Evolutionary conservation across 2,113 vertebrate genomes (phyloP).

Genomic region (Brienomyrus brachyistius): DNA sequence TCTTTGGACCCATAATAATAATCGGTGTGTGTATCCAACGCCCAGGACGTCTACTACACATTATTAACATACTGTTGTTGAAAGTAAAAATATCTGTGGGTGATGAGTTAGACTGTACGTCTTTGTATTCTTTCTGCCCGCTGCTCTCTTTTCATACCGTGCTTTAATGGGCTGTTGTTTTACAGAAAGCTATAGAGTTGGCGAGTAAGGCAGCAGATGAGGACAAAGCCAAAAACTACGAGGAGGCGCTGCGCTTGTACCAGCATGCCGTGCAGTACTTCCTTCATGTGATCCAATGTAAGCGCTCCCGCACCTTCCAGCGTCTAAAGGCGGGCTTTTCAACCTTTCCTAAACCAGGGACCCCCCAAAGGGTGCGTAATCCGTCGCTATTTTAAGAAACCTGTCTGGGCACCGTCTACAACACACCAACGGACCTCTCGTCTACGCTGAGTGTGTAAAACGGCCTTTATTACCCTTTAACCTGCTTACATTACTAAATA

Average conservation of each 20-base stretch:
- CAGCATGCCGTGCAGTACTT: constrained; percentile 91
- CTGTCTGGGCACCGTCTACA: no score
- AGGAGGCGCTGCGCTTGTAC: constrained; percentile 85
- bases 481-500: no score
- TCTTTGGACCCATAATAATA: neutral
- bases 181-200: constrained; percentile 93
- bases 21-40: neutral
- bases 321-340: neutral
- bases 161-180: neutral
- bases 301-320: constrained; percentile 37
- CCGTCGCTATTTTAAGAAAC: no score
- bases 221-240: constrained; percentile 91
- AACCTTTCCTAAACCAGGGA: no score
- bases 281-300: constrained; percentile 91
- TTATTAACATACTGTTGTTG: neutral
- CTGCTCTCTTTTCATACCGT: neutral
- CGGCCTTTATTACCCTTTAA: no score
- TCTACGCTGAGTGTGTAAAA: no score
- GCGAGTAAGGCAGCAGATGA: constrained; percentile 88
- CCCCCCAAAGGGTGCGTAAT: no score
- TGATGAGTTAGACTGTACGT: neutral
- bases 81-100: neutral
- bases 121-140: neutral
- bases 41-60: neutral
- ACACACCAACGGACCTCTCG: no score